A percentile compares a stretch with the other conserved stretches of the same genome.
phyloP scores from a whole-genome alignment of 2,888 invertebrate genomes.

The Dryocosmus kuriphilus region DNA sequence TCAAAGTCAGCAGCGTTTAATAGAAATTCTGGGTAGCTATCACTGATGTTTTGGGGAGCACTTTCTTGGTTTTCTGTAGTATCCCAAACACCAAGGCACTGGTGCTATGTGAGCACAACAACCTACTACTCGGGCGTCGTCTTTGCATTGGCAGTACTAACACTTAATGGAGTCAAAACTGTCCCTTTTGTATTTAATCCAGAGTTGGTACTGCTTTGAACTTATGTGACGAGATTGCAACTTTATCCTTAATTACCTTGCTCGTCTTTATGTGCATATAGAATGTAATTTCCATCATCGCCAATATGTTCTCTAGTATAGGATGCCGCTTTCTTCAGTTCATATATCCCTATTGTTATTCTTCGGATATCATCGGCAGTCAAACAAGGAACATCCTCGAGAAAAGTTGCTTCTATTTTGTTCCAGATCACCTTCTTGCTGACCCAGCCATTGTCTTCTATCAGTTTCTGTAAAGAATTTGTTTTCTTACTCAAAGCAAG shows the following conservation, averaged over 20 bases:
- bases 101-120: conserved; percentile 44
- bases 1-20: too few species aligned
- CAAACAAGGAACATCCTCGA: conserved; percentile 34
- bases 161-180: conserved; percentile 37
- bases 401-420: conserved; percentile 22
- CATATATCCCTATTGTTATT: conserved; percentile 36
- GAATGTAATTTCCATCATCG: not conserved
- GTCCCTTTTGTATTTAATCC: conserved; percentile 31
- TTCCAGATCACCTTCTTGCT: conserved; percentile 39
- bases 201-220: conserved; percentile 34
- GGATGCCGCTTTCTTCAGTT: conserved; percentile 35
- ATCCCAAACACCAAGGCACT: conserved; percentile 44
- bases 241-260: not conserved
- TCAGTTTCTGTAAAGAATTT: conserved; percentile 10
- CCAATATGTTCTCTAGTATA: conserved; percentile 34
- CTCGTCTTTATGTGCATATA: conserved; percentile 5
- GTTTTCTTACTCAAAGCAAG: not conserved
- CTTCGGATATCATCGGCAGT: conserved; percentile 36
- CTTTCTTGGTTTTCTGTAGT: conserved; percentile 16
- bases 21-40: too few species aligned
- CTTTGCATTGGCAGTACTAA: conserved; percentile 43
- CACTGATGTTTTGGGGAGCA: too few species aligned
- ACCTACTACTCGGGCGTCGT: conserved; percentile 36
- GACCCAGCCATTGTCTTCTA: conserved; percentile 36
- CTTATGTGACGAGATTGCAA: conserved; percentile 19